Base-by-base conservation (phyloP, 1,140 invertebrate species). In the Magallana gigas region DNA sequence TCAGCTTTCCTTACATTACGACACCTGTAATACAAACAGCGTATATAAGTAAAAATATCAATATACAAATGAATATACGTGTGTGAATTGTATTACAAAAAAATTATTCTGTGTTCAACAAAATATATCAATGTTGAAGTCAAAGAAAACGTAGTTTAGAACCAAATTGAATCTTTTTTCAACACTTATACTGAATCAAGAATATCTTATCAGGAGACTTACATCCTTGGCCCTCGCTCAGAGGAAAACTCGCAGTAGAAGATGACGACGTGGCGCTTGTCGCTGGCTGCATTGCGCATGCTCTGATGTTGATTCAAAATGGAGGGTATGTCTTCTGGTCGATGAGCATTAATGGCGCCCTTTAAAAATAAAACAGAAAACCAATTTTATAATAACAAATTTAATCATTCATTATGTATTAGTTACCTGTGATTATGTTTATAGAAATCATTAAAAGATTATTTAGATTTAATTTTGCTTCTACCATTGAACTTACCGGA, bases 231-330 rank as follows among this genome's bases (percentile, higher is more conserved):
- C 36, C 97, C 99, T 57, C 99, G 96, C 94, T 99, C 97, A 81
- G 98, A 97, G 0, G 98, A 99, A 95, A 99, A 99, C 95, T 99
- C 99, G 94, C 99, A 99, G 94, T 99, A 99, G 94, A 99, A 99
- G 56, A 99, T 97, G 23, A 99, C 94, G 71, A 99, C 97, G 71
- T 97, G 95, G 88, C 96, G 97, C 48, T 92, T 90, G 11, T 93
- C 16, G 81, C 68, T 36, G 89, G 84, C 84, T 7, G 57, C 9
- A 57, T 0, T 48, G 57, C 36, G 4, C 48, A 14, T 57, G 23
- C 60, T n/a, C 23, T 58, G 62, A 9, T 84, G 62, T n/a, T 36
- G 36, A 5, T 18, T 18, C 8, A 60, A 8, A 18, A 62, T 59
- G 6, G 11, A 12, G 36, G 18, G 57, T 7, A 60, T 59, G 9